Evolutionary conservation across 2,888 invertebrate genomes (phyloP).

Genomic region (Sphinx pinastri): DNA sequence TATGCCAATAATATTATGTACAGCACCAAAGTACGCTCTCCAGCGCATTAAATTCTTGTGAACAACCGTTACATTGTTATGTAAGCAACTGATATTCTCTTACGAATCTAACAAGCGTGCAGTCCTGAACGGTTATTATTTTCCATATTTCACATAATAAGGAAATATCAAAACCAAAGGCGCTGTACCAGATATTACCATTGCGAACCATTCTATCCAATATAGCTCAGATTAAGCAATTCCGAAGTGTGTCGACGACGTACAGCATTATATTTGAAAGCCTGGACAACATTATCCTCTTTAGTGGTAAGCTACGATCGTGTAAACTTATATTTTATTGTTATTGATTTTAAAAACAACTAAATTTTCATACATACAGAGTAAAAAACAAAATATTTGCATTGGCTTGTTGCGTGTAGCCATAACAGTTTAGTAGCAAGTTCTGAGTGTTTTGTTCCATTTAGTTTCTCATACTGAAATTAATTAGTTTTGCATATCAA

Average conservation of each 20-base stretch:
- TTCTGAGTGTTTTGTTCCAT: no score
- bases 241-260: background rate
- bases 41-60: no score
- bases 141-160: background rate
- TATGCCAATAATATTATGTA: no score
- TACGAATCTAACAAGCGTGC: no score
- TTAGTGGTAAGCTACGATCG: background rate
- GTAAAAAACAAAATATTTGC: background rate
- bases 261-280: background rate
- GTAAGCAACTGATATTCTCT: no score
- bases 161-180: background rate
- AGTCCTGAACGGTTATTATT: background rate
- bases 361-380: background rate
- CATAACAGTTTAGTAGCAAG: background rate
- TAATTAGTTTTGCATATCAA: no score
- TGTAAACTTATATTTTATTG: slow-evolving; percentile 17
- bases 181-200: background rate
- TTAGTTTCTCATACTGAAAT: no score
- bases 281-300: slow-evolving; percentile 1
- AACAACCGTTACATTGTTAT: no score
- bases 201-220: background rate
- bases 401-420: background rate
- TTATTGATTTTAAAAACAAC: slow-evolving; percentile 12
- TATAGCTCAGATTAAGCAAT: slow-evolving; percentile 8
- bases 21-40: no score